Evolutionary conservation across 2,797 vertebrate genomes (phyloP).

Genomic region (Tarsius wallacei): DNA sequence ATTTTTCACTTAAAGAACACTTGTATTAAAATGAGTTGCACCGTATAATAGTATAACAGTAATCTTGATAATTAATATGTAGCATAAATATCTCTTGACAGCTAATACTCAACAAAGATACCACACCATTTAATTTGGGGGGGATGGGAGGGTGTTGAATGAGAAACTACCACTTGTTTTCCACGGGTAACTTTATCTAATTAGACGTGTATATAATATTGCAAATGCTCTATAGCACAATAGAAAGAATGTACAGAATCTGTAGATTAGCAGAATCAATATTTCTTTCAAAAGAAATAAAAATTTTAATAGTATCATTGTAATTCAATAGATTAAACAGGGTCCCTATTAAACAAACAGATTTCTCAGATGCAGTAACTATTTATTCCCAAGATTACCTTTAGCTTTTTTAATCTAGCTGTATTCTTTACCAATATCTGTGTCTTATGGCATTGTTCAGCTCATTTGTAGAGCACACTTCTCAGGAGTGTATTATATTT

Average conservation of each 20-base stretch:
- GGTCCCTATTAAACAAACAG: not conserved
- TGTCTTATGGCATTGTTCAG: not conserved
- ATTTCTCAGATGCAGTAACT: not conserved
- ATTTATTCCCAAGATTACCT: not conserved
- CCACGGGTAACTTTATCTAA: not conserved
- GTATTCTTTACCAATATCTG: not conserved
- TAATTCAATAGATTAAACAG: not conserved
- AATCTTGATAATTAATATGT: not conserved
- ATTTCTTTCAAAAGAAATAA: conserved; percentile 12
- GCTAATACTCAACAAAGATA: not conserved
- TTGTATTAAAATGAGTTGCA: not conserved
- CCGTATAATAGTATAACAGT: not conserved
- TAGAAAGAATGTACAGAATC: not conserved
- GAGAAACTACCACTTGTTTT: not conserved
- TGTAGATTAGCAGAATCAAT: not conserved
- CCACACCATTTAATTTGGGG: not conserved
- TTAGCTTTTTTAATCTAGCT: conserved; percentile 4
- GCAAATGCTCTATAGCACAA: not conserved
- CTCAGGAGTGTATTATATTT: not conserved
- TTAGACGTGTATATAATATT: not conserved
- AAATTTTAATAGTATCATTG: not conserved
- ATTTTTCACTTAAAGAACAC: not conserved
- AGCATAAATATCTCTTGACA: conserved; percentile 15
- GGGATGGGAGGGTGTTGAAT: not conserved
- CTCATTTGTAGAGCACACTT: conserved; percentile 28